A percentile compares a stretch with the other conserved stretches of the same genome.
Conservation (phyloP, 1,140 invertebrate genomes). For the Caenorhabditis briggsae region DNA sequence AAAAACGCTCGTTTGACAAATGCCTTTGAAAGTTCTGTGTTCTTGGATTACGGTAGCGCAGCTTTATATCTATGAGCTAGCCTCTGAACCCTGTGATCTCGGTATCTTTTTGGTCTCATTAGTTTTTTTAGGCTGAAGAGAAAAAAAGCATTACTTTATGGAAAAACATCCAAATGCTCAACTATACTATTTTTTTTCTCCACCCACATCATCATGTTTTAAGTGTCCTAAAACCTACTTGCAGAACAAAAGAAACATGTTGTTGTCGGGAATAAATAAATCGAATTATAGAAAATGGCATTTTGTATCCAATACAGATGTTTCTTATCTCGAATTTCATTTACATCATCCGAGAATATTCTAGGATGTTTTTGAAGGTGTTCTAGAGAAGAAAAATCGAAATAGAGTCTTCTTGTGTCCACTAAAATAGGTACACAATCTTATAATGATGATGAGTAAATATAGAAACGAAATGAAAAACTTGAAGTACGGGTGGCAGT, state of each 20-base stretch:
- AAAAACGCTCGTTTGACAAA: no score
- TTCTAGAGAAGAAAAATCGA: not conserved
- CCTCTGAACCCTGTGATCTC: no score
- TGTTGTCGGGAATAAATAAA: not conserved
- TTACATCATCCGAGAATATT: not conserved
- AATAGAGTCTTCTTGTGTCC: no score
- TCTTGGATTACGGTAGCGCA: no score
- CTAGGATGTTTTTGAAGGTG: not conserved
- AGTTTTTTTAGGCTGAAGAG: no score
- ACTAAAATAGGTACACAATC: slow-evolving; percentile 5
- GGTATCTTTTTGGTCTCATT: no score
- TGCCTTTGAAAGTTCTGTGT: no score
- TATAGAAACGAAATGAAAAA: not conserved
- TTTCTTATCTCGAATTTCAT: not conserved
- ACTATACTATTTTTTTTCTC: not conserved
- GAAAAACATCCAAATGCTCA: not conserved
- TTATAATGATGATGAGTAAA: slow-evolving; percentile 12
- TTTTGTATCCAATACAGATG: slow-evolving; percentile 1
- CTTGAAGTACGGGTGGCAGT: not conserved
- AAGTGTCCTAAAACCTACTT: slow-evolving; percentile 7
- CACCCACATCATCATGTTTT: slow-evolving; percentile 21
- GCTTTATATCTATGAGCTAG: no score
- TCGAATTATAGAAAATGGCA: not conserved
- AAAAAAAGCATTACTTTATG: no score
- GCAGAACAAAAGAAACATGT: slow-evolving; percentile 23